Evolutionary conservation across 2,888 invertebrate genomes (phyloP), one percentile per base, ranked within the genome.

Genomic region (Cinara cedri): DNA sequence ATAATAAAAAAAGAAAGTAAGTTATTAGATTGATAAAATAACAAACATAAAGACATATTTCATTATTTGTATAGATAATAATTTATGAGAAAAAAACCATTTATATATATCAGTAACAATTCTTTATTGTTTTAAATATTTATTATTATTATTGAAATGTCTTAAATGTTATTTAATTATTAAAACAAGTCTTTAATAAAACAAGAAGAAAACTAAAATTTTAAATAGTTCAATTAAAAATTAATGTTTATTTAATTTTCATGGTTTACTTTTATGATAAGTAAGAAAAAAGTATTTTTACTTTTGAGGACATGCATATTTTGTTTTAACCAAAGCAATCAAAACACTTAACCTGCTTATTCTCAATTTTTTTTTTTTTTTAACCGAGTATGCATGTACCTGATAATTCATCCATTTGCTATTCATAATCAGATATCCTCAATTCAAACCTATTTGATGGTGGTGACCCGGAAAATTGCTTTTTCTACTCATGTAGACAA

Each of bases 351-450:
- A 74, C 51, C 63, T 42, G 74, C 63, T 74, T 74, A 16, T 74
- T 74, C 51, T 24, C 63, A 74, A 63, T 11, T 49, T 8, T 60
- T 21, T 3, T 63, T 60, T 44, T 34, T 34, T 65, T 54, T 21
- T 54, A 44, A 74, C 44, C 1, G n/a, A 44, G 51, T 74, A 63
- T 74, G 74, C 74, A 74, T 74, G 63, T 65, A n/a, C 24, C 21
- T 44, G n/a, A 51, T 62, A 34, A 62, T 10, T 62, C 10, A 68
- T 51, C 26, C 13, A 60, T 8, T 10, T 65, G 51, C 34, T 62
- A 63, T 14, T 1, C 11, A 74, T 14, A 74, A 42, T 63, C 11
- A 14, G 16, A n/a, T 51, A 11, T 24, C 34, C 34, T 34, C 6
- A 65, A 54, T 54, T 54, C 10, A 63, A 51, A 34, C 10, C 13